Conservation (phyloP, 2,113 vertebrate genomes). For the Solea solea region DNA sequence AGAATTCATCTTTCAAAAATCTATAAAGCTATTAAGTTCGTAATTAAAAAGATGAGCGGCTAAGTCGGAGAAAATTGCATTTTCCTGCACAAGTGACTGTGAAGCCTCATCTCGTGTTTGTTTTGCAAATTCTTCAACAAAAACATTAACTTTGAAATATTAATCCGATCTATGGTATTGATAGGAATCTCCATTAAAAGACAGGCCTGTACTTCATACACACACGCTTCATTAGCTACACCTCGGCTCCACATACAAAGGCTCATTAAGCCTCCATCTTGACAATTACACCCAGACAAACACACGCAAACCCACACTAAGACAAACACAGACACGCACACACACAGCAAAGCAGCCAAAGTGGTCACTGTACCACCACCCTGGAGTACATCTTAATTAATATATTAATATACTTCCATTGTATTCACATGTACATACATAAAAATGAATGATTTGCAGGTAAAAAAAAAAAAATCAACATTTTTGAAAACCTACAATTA, state of each 20-base stretch:
- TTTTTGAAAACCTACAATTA: background rate
- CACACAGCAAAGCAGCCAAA: slow-evolving; percentile 35
- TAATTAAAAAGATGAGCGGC: slow-evolving; percentile 86
- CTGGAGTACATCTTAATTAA: slow-evolving; percentile 25
- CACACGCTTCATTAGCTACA: slow-evolving; percentile 83
- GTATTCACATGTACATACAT: background rate
- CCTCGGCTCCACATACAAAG: slow-evolving; percentile 77
- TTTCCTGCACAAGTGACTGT: slow-evolving; percentile 83
- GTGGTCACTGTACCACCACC: slow-evolving; percentile 24
- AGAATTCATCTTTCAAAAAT: slow-evolving; percentile 87
- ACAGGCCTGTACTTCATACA: slow-evolving; percentile 77
- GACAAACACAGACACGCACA: slow-evolving; percentile 17
- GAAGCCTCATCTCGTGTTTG: slow-evolving; percentile 83
- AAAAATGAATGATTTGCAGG: background rate
- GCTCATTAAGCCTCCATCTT: slow-evolving; percentile 81
- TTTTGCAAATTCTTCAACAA: slow-evolving; percentile 84
- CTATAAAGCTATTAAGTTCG: slow-evolving; percentile 85
- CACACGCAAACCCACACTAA: background rate
- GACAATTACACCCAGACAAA: slow-evolving; percentile 57
- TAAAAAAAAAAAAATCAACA: background rate
- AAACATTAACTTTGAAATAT: slow-evolving; percentile 88
- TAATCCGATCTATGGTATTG: slow-evolving; percentile 84
- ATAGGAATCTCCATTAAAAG: slow-evolving; percentile 80
- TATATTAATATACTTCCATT: background rate
- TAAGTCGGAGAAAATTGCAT: slow-evolving; percentile 84